Percentiles rank a stretch among this genome's conserved stretches.
These are phyloP conservation scores for Drosophila suboccidentalis DNA, from an alignment of 2,888 invertebrate species.

Conservation along the genomic window DNA sequence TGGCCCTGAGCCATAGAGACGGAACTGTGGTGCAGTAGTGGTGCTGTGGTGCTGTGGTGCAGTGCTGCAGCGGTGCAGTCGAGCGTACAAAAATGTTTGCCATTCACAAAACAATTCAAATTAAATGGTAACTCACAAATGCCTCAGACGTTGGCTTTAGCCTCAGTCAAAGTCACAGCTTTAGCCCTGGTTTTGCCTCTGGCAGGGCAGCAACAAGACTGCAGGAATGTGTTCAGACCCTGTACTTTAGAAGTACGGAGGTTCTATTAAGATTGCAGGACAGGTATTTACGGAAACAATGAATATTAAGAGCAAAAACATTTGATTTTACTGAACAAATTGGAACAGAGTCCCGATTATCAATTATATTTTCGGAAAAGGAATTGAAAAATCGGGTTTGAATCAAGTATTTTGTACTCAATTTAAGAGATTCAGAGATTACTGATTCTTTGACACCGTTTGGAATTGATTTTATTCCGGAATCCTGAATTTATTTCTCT, in stretches of 20 bases:
- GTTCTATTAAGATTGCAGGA: not conserved
- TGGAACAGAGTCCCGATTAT: too few species aligned
- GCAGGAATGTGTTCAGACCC: conserved; percentile 60
- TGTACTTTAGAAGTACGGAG: not conserved
- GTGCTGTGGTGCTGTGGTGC: not conserved
- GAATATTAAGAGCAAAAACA: not conserved
- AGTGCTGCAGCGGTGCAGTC: conserved; percentile 16
- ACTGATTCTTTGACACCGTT: too few species aligned
- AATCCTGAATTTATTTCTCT: too few species aligned
- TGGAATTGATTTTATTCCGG: too few species aligned
- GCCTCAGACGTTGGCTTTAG: conserved; percentile 43
- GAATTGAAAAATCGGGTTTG: too few species aligned
- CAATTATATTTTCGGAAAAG: too few species aligned
- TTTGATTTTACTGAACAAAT: too few species aligned
- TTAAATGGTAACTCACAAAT: conserved; percentile 71
- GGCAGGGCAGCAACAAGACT: conserved; percentile 17
- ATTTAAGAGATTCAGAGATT: too few species aligned
- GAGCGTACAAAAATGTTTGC: conserved; percentile 52
- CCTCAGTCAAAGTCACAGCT: conserved; percentile 6
- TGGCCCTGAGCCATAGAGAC: conserved; percentile 23
- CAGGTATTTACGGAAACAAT: not conserved
- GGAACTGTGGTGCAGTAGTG: not conserved
- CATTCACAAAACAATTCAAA: conserved; percentile 79
- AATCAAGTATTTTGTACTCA: too few species aligned
- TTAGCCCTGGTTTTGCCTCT: conserved; percentile 1